Evolutionary conservation across 2,888 invertebrate genomes (phyloP), one percentile per base, ranked within the genome.

Genomic region (Drosophila demipolita): DNA sequence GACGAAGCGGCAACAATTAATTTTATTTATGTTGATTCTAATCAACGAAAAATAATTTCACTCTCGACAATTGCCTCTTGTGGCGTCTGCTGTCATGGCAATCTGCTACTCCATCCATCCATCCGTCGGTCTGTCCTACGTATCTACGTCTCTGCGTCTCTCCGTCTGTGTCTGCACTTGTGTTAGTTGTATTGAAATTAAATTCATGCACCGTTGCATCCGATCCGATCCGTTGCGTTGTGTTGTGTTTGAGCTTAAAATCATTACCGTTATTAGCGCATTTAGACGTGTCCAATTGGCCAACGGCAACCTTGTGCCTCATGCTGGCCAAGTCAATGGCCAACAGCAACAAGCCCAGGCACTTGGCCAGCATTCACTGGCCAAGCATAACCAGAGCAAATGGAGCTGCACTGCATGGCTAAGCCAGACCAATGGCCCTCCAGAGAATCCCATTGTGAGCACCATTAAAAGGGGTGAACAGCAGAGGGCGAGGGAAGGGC

Each of bases 11-110:
- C 89, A 87, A 87, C 87, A 87, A 87, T 89, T 87, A 87, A 87
- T 89, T 89, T 88, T 87, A 83, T 86, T 88, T 86, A 89, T 89
- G 86, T 89, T 87, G 88, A 89, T 87, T 89, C 79, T 83, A 87
- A 88, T 86, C 87, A 86, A 78, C 75, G 75, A 75, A 68, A 74
- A 76, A 77, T 76, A 72, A 61, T 65, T 65, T 59, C 65, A 59
- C 55, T 73, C 57, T 42, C 53, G 50, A 50, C 63, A 66, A 79
- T 72, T 63, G 80, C 67, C 78, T 68, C 58, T 70, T 62, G 62
- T 57, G 66, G 38, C 73, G 81, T 75, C 75, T 71, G 79, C 70
- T 78, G 69, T 49, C 81, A 81, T 79, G 83, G 67, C 71, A 79
- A 76, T 70, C 70, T 66, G 61, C 53, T 35, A 33, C 62, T 45